Percentiles rank a stretch among this genome's conserved stretches.
Evolutionary conservation across 2,797 vertebrate genomes (phyloP).

Genomic region (Pseudochaenichthys georgianus): DNA sequence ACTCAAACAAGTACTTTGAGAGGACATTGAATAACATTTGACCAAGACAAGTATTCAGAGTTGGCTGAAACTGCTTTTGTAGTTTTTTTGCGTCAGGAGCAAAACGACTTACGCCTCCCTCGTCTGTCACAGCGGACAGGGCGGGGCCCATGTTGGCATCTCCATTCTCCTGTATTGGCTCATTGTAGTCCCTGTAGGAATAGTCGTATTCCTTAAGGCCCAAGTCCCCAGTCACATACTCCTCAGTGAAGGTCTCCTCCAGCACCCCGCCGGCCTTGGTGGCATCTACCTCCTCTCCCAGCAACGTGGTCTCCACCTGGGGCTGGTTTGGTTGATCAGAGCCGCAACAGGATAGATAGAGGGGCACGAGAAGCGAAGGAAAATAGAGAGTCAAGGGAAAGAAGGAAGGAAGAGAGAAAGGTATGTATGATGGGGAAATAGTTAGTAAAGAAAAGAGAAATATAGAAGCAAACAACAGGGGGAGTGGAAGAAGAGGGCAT

Average conservation of each 20-base stretch:
- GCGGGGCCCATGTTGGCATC: slow-evolving; percentile 88
- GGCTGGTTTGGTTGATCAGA: slow-evolving; percentile 59
- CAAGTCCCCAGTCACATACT: slow-evolving; percentile 85
- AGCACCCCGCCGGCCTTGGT: slow-evolving; percentile 75
- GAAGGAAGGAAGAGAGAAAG: slow-evolving; percentile 13
- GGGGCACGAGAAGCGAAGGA: slow-evolving; percentile 25
- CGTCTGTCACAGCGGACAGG: slow-evolving; percentile 90
- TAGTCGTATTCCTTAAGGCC: slow-evolving; percentile 90
- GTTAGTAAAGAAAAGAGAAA: slow-evolving; percentile 30
- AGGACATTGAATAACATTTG: slow-evolving; percentile 35
- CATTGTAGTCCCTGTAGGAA: slow-evolving; percentile 90
- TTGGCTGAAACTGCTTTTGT: slow-evolving; percentile 71
- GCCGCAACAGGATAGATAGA: slow-evolving; percentile 40
- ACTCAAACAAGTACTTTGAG: slow-evolving; percentile 44
- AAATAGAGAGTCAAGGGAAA: slow-evolving; percentile 18
- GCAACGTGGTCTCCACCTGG: slow-evolving; percentile 78
- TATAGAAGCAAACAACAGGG: slow-evolving; percentile 26
- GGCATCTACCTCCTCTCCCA: slow-evolving; percentile 76
- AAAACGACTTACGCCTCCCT: slow-evolving; percentile 91
- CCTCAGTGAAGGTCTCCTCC: slow-evolving; percentile 85
- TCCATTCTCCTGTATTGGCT: slow-evolving; percentile 82
- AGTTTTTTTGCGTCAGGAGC: slow-evolving; percentile 65
- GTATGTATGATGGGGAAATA: slow-evolving; percentile 16
- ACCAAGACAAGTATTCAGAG: slow-evolving; percentile 38
- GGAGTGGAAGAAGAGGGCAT: slow-evolving; percentile 56